A percentile compares a stretch with the other conserved stretches of the same genome.
Evolutionary conservation across 2,113 vertebrate species (phyloP).

Genomic region (Malurus elegans): DNA sequence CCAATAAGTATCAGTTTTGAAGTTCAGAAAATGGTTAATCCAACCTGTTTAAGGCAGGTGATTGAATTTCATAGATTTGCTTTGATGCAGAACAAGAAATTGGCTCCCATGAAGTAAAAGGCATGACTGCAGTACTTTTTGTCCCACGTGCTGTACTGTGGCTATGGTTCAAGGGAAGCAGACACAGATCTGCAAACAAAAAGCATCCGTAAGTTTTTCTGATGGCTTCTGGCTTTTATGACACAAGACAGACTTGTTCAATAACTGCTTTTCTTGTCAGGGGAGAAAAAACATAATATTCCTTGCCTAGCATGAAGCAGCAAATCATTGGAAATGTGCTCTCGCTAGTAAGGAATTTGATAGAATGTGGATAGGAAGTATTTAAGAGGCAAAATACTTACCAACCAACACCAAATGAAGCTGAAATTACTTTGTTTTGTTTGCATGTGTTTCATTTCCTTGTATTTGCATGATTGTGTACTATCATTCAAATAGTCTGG

Average conservation of each 20-base stretch:
- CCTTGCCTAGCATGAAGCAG: neutral
- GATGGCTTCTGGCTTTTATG: neutral
- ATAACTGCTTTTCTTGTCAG: neutral
- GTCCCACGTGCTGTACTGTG: accelerated
- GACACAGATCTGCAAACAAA: neutral
- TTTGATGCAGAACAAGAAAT: neutral
- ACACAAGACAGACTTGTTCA: neutral
- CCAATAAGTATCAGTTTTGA: neutral
- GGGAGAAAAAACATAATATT: neutral
- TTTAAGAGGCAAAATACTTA: neutral
- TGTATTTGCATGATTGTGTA: neutral
- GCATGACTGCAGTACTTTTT: neutral
- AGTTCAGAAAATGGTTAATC: neutral
- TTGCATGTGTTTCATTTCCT: neutral
- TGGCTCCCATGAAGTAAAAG: neutral
- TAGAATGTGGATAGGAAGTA: neutral
- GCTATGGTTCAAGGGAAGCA: neutral
- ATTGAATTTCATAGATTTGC: neutral
- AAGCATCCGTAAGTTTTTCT: neutral
- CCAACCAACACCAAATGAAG: neutral
- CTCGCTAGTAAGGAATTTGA: neutral
- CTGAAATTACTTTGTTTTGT: neutral
- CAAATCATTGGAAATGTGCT: neutral
- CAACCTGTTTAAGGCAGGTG: neutral
- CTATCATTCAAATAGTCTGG: neutral